Percentiles rank a stretch among this genome's conserved stretches.
These are phyloP conservation scores for Patiria miniata DNA, from an alignment of 35 echinoderm and acorn worm species.

Conservation along the genomic window DNA sequence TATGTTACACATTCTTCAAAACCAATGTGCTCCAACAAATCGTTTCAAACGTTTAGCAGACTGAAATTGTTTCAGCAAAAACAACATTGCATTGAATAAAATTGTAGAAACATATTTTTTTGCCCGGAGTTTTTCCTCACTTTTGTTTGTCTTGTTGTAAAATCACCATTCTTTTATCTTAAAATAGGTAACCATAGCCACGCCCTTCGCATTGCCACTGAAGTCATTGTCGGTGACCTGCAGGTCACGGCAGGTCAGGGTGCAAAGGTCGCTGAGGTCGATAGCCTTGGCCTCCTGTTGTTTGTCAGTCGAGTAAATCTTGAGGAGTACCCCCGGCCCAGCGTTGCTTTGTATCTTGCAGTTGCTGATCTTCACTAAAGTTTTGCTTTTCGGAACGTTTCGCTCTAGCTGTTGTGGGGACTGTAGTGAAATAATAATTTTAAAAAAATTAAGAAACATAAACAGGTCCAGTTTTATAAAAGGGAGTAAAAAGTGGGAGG, in stretches of 20 bases:
- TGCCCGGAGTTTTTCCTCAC: too few relatives aligned
- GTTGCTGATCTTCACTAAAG: neutral
- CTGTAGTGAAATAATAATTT: neutral
- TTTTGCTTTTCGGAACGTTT: neutral
- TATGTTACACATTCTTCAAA: too few relatives aligned
- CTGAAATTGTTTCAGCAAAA: too few relatives aligned
- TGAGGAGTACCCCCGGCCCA: neutral
- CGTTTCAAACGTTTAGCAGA: too few relatives aligned
- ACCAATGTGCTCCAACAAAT: too few relatives aligned
- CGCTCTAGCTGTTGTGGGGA: neutral
- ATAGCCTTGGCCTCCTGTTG: neutral
- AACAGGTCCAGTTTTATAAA: neutral
- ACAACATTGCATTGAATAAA: too few relatives aligned
- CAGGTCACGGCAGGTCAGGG: neutral
- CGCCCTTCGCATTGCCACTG: neutral
- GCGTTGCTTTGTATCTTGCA: neutral
- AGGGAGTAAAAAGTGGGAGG: too few relatives aligned
- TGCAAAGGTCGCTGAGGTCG: slow-evolving; percentile 16
- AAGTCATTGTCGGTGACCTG: slow-evolving; percentile 16
- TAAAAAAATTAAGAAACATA: neutral
- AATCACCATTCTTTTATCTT: too few relatives aligned
- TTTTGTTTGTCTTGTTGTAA: too few relatives aligned
- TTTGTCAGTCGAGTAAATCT: neutral
- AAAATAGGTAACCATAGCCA: neutral
- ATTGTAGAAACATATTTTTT: too few relatives aligned